Base-by-base conservation (phyloP, 2,113 vertebrate species). In the Macquaria ambigua region DNA sequence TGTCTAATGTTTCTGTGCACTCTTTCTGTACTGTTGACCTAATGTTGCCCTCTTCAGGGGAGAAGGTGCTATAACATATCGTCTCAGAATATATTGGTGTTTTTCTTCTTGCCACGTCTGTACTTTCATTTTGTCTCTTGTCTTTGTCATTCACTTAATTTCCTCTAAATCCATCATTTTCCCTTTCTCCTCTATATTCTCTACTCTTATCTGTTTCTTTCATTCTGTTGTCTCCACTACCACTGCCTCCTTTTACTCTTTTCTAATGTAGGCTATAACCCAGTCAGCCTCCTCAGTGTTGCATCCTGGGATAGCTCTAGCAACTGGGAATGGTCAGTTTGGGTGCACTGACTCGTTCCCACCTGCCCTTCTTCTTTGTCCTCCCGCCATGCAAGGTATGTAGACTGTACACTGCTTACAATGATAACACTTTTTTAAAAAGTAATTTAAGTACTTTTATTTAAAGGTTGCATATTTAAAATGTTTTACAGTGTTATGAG, bases 331-430 rank as follows among this genome's bases (percentile, higher is more conserved):
- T 68, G 96, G 97, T 85, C 98, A 97, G 85, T 99, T 98, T 94
- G 98, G 97, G 53, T 99, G 98, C 93, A 95, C 94, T 77, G 98
- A 99, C 87, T 95, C 98, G 81, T 99, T 99, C 92, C 98, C 98
- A 52, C 97, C 99, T 86, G 96, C 97, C 1, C 88, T 99, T 81
- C 97, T 99, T 79, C 97, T 99, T 74, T 99, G 98, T 79, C 98
- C 98, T 73, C 97, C 97, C 53, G 41, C 96, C 91, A 94, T 99
- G 92, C 98, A 98, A 98, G 98, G 98, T 99, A 96, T 12, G 25
- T 16, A 25, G 3, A 34, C 63, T n/a, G 10, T 28, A 37, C 6
- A 5, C 20, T 46, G 16, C 16, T 25, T 37, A 14, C 21, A 73
- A n/a, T 31, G 23, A 41, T 67, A 12, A 28, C 34, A 20, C 4